Conservation (phyloP, 1,140 invertebrate species). For the Leptinotarsa texana region DNA sequence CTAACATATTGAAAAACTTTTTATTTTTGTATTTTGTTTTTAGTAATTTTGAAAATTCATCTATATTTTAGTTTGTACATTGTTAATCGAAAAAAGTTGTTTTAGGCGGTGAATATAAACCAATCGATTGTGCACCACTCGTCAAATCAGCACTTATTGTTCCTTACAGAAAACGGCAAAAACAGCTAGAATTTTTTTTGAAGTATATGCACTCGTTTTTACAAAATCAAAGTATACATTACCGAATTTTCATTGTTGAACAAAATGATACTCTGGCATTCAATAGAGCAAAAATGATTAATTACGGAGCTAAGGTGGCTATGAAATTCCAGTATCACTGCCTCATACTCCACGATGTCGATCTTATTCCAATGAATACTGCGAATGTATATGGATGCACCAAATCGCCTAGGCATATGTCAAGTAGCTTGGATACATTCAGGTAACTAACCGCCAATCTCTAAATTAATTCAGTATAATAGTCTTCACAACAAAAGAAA, state of each 20-base stretch:
- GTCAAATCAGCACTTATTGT: conserved; percentile 86
- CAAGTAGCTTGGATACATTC: conserved; percentile 87
- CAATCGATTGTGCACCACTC: conserved; percentile 71
- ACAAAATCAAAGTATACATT: conserved; percentile 79
- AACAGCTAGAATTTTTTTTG: conserved; percentile 80
- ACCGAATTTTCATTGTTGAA: conserved; percentile 87
- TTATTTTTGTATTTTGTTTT: no score
- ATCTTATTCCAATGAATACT: conserved; percentile 86
- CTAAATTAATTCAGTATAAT: no score
- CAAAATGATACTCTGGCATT: conserved; percentile 80
- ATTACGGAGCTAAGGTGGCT: conserved; percentile 85
- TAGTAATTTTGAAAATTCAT: no score
- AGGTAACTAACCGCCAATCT: conserved; percentile 51
- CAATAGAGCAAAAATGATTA: conserved; percentile 92
- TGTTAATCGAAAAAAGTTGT: conserved; percentile 25
- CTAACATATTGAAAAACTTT: not conserved
- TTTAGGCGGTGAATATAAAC: conserved; percentile 72
- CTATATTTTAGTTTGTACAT: no score
- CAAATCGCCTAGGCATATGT: conserved; percentile 86
- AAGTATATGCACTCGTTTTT: conserved; percentile 90
- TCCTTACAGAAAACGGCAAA: conserved; percentile 82
- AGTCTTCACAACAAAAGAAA: no score
- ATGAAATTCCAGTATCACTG: conserved; percentile 77
- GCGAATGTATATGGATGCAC: conserved; percentile 92
- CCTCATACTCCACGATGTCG: conserved; percentile 94